Conservation (phyloP, 2,888 invertebrate genomes). For the Amphimallon solstitiale region DNA sequence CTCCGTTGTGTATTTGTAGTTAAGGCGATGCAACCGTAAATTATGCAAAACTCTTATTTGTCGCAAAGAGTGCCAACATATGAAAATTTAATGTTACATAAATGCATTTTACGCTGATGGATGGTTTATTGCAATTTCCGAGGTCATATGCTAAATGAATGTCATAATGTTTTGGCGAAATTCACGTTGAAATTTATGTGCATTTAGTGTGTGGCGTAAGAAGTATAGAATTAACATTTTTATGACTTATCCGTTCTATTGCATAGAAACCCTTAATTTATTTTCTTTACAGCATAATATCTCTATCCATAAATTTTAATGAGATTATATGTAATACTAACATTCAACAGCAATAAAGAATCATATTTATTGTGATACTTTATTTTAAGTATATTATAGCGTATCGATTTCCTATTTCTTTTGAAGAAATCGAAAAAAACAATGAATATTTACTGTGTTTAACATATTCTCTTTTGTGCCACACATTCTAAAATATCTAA, state of each 20-base stretch:
- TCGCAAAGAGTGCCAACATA: slow-evolving; percentile 19
- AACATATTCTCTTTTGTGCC: too few relatives aligned
- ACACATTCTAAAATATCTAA: too few relatives aligned
- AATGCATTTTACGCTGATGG: slow-evolving; percentile 33
- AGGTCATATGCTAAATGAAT: slow-evolving; percentile 19
- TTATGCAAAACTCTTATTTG: slow-evolving; percentile 25
- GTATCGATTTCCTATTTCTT: too few relatives aligned
- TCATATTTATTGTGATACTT: too few relatives aligned
- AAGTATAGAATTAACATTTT: slow-evolving; percentile 27
- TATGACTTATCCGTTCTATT: slow-evolving; percentile 21
- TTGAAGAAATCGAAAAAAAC: too few relatives aligned
- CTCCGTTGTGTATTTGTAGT: slow-evolving; percentile 11
- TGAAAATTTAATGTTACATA: slow-evolving; percentile 23
- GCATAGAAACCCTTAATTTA: slow-evolving; percentile 14
- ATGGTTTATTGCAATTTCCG: slow-evolving; percentile 29
- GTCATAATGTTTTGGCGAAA: slow-evolving; percentile 25
- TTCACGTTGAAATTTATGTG: slow-evolving; percentile 14
- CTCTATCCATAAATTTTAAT: slow-evolving; percentile 10
- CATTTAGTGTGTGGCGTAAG: not conserved
- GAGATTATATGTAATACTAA: not conserved
- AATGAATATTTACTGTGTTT: too few relatives aligned
- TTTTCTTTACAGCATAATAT: not conserved
- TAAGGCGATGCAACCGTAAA: slow-evolving; percentile 20
- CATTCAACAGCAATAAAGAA: too few relatives aligned
- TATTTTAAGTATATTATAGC: too few relatives aligned